A percentile compares a stretch with the other conserved stretches of the same genome.
phyloP scores from a whole-genome alignment of 2,113 vertebrate genomes.

The Mustela nigripes region DNA sequence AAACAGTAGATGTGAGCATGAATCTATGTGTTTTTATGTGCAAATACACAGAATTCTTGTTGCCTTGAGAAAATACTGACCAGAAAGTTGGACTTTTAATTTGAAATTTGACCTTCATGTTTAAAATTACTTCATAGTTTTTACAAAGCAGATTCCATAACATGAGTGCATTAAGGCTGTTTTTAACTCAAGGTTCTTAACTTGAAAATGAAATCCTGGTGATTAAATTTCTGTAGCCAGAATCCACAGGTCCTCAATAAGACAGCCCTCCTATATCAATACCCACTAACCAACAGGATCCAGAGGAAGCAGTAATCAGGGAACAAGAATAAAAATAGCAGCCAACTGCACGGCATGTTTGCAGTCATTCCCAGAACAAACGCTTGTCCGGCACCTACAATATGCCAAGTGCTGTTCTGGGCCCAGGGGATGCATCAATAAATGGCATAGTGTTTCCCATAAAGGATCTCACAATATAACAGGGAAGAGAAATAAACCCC shows the following conservation, averaged over 20 bases:
- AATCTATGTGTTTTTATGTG: not conserved
- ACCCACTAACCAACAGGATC: not conserved
- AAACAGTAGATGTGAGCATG: not conserved
- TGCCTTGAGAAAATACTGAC: not conserved
- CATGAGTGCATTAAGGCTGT: not conserved
- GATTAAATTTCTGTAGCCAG: not conserved
- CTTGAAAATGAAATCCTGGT: not conserved
- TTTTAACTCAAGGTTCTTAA: not conserved
- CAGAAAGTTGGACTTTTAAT: constrained; percentile 17
- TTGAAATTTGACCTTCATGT: constrained; percentile 31
- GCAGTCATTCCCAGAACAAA: not conserved
- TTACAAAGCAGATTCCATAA: constrained; percentile 42
- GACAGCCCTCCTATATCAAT: not conserved
- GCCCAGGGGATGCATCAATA: not conserved
- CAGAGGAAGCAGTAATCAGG: not conserved
- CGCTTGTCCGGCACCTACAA: not conserved
- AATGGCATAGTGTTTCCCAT: not conserved
- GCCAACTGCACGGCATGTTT: not conserved
- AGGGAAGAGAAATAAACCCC: constrained; percentile 47
- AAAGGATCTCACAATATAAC: not conserved
- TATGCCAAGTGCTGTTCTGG: not conserved
- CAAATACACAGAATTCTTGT: not conserved
- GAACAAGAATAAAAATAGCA: not conserved
- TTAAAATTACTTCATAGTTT: constrained; percentile 52
- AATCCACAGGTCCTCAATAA: not conserved